Evolutionary conservation across 1,140 invertebrate species (phyloP).

Genomic region (Ctenoplectra terminalis): DNA sequence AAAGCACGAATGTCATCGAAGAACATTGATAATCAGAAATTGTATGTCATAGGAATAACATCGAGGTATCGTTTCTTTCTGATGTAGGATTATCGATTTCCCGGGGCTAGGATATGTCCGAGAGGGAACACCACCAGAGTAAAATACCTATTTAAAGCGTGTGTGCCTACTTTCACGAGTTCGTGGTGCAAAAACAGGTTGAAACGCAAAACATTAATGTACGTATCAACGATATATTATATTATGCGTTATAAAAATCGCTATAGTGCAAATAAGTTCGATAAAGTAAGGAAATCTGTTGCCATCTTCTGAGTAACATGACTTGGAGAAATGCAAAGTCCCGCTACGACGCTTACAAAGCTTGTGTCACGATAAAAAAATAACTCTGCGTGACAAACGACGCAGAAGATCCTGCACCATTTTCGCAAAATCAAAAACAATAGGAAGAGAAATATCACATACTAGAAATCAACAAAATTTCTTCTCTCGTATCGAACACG

Average conservation of each 20-base stretch:
- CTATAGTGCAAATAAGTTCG: constrained; percentile 45
- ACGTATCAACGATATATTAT: constrained; percentile 45
- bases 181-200: constrained; percentile 25
- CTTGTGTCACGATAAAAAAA: background rate
- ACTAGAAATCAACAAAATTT: background rate
- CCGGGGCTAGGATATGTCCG: background rate
- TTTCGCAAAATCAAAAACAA: background rate
- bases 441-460: background rate
- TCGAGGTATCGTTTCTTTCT: background rate
- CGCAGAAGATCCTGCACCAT: background rate
- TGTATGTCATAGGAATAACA: background rate
- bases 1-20: constrained; percentile 44
- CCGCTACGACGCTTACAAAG: background rate
- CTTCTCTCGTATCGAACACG: background rate
- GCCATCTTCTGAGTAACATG: constrained; percentile 50
- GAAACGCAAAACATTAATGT: constrained; percentile 33
- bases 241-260: constrained; percentile 33
- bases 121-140: constrained; percentile 25
- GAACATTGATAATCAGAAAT: constrained; percentile 5
- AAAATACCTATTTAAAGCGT: constrained; percentile 28
- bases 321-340: background rate
- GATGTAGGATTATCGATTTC: background rate
- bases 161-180: constrained; percentile 20
- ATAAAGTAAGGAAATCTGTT: constrained; percentile 33
- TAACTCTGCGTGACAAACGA: background rate